A percentile compares a stretch with the other conserved stretches of the same genome.
These are phyloP conservation scores for Sebastes oblongus DNA, from an alignment of 2,797 vertebrate species.

Conservation along the genomic window DNA sequence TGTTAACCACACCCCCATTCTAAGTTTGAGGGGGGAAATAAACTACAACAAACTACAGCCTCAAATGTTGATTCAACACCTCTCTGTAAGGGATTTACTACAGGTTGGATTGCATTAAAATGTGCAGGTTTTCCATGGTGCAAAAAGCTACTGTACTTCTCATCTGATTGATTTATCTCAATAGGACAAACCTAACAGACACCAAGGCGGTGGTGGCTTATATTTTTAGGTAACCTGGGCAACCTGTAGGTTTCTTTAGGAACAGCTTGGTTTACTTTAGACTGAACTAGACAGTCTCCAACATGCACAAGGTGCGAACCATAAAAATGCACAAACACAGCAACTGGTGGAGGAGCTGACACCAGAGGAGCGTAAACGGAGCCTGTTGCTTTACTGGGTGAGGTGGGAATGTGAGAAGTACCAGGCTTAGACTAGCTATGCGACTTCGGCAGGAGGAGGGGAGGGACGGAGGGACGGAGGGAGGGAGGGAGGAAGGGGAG, in stretches of 20 bases:
- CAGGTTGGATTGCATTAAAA: not conserved
- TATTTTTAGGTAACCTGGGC: not conserved
- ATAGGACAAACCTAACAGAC: not conserved
- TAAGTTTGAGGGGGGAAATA: not conserved
- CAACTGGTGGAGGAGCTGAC: slow-evolving; percentile 73
- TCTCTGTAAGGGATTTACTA: not conserved
- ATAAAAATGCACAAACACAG: slow-evolving; percentile 84
- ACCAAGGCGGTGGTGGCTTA: not conserved
- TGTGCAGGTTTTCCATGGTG: not conserved
- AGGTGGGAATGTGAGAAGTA: slow-evolving; percentile 80
- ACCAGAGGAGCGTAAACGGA: slow-evolving; percentile 78
- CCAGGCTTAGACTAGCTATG: slow-evolving; percentile 67
- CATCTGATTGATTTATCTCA: not conserved
- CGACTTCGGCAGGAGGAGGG: slow-evolving; percentile 3
- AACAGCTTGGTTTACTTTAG: slow-evolving; percentile 37
- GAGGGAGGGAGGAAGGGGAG: not conserved
- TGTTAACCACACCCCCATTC: not conserved
- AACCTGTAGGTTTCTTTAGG: slow-evolving; percentile 11
- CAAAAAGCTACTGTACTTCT: not conserved
- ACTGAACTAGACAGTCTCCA: slow-evolving; percentile 32
- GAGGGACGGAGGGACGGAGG: not conserved
- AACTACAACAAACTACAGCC: not conserved
- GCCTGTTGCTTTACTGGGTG: slow-evolving; percentile 80
- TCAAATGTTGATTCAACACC: not conserved
- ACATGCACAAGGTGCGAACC: slow-evolving; percentile 41